Percentiles rank a stretch among this genome's conserved stretches.
These are phyloP conservation scores for Monodelphis domestica DNA, from an alignment of 2,797 vertebrate species.

Conservation along the genomic window DNA sequence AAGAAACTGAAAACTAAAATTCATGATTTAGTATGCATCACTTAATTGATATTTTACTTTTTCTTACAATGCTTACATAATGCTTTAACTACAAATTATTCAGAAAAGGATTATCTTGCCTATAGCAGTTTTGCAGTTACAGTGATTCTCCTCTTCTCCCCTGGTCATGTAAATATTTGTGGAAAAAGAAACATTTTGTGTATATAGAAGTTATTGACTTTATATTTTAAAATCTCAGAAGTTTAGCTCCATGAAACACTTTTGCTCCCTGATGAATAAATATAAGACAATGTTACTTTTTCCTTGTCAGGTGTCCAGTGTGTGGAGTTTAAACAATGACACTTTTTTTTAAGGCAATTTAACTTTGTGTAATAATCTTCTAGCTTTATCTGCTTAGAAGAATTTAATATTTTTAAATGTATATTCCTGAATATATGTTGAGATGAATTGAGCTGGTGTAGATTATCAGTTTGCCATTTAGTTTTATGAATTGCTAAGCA, in stretches of 20 bases:
- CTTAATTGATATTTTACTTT: constrained; percentile 83
- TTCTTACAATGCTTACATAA: constrained; percentile 82
- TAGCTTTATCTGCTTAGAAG: constrained; percentile 80
- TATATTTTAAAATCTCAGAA: constrained; percentile 85
- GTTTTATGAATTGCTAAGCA: constrained; percentile 83
- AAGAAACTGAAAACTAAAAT: constrained; percentile 82
- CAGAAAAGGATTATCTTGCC: constrained; percentile 79
- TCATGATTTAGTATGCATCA: constrained; percentile 78
- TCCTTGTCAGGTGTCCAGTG: constrained; percentile 81
- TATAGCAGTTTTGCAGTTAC: constrained; percentile 81
- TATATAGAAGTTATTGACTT: constrained; percentile 84
- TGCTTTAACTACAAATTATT: constrained; percentile 83
- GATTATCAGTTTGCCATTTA: constrained; percentile 82
- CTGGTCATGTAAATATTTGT: constrained; percentile 88
- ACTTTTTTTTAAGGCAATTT: constrained; percentile 77
- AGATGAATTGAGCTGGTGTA: constrained; percentile 81
- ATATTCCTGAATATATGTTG: constrained; percentile 84
- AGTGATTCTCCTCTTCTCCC: constrained; percentile 82
- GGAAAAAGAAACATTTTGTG: constrained; percentile 81
- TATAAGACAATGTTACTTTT: constrained; percentile 80
- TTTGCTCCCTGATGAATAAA: constrained; percentile 83
- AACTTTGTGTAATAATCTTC: constrained; percentile 83
- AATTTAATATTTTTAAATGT: constrained; percentile 84
- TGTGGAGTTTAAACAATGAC: constrained; percentile 82
- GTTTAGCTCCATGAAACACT: constrained; percentile 83